Base-by-base conservation (phyloP, 2,888 invertebrate species). In the Halictus ligatus region DNA sequence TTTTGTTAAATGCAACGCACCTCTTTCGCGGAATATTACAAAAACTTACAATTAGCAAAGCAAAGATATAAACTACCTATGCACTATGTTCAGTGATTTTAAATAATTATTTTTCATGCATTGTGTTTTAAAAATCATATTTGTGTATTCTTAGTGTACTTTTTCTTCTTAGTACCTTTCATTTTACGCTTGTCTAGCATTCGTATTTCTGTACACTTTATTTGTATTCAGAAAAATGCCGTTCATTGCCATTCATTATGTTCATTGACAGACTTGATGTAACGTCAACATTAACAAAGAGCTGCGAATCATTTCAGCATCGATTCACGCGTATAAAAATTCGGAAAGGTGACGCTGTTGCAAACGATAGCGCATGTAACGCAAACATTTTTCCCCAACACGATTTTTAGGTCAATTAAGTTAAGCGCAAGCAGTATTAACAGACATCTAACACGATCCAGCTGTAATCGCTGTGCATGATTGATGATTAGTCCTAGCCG, bases 401-500 rank as follows among this genome's bases (percentile, higher is more conserved):
- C 46, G 46, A 13, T 54, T 54, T 54, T 54, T 21, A 21, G 21
- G 18, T 2, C 10, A 21, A 54, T 54, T 29, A 67, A 67, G 15
- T 35, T n/a, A 5, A 40, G n/a, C 21, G n/a, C 21, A 21, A 54
- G 21, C 21, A 4, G 13, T n/a, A 43, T 72, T 25, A 25, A 43
- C 15, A 40, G 10, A n/a, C 21, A 21, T 50, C 21, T 50, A 50
- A 73, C 50, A 29, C 29, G 18, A 12, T 46, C 46, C 1, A 25
- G 25, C 46, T 21, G 15, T 6, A 48, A 21, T 35, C 25, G 48
- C 12, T 2, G 29, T 10, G 29, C 0, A 40, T 87, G 87, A 85
- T 87, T 58, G 48, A 87, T 80, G 79, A 48, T 72, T 40, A 35
- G 10, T 21, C 48, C 25, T 15, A n/a, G 60, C 54, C 58, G 35